Conservation (phyloP, 1,140 invertebrate species). For the Holotrichia oblita region DNA sequence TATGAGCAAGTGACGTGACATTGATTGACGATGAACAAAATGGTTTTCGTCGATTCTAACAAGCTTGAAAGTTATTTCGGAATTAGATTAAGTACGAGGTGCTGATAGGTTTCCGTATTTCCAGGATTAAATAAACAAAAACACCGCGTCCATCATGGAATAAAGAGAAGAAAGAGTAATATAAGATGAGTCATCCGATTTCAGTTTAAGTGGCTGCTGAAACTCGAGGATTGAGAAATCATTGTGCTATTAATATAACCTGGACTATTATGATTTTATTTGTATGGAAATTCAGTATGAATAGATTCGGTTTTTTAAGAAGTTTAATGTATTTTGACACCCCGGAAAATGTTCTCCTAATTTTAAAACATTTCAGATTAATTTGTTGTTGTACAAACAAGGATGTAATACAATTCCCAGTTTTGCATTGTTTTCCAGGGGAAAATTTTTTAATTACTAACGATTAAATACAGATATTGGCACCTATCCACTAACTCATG, state of each 20-base stretch:
- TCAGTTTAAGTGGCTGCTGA: background rate
- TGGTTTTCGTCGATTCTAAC: background rate
- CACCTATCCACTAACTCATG: no score
- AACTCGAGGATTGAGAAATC: slow-evolving; percentile 2
- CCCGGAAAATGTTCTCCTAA: background rate
- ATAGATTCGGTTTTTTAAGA: background rate
- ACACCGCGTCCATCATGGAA: slow-evolving; percentile 1
- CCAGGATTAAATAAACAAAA: slow-evolving; percentile 1
- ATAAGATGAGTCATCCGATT: slow-evolving; percentile 1
- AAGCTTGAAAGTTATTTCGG: background rate
- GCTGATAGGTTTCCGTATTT: background rate
- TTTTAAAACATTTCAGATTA: no score
- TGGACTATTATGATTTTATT: background rate
- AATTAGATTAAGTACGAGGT: slow-evolving; percentile 12
- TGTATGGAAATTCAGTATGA: background rate
- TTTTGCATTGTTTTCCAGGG: no score
- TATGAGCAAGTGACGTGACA: background rate
- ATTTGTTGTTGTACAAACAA: no score
- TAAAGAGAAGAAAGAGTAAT: background rate
- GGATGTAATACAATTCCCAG: no score
- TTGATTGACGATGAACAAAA: background rate
- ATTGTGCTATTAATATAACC: background rate
- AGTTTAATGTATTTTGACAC: background rate
- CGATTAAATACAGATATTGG: no score
- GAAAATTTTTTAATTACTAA: no score